Base-by-base conservation (phyloP, 2,113 vertebrate species). In the Abramis brama region DNA sequence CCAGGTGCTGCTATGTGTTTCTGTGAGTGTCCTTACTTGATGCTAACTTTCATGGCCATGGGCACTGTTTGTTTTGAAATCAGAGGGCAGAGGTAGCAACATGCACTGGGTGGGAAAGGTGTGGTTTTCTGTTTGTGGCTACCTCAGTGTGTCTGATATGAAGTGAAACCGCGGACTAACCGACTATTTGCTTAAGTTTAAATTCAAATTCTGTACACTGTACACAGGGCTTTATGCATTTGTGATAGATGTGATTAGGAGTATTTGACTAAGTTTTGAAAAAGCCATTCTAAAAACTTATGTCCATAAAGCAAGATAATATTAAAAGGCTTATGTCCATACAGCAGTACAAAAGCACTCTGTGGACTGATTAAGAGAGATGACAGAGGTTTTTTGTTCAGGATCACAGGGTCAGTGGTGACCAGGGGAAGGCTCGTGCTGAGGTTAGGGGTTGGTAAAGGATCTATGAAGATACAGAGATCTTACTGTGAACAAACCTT, bases 311-410 rank as follows among this genome's bases (percentile, higher is more conserved):
- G n/a, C 9, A 2, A 30, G 82, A 50, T 9, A 21, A 79, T 50
- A 79, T 79, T 74, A 66, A 83, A 79, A 86, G 85, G 27, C 66
- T 21, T 4, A 85, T 88, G 52, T 33, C 13, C 33, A 10, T 39
- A 36, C 17, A 39, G 66, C 21, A n/a, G 36, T 11, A 73, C 39
- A 73, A 43, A 66, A 82, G 66, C 36, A 13, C 33, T 81, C 17
- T n/a, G 59, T 60, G 52, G 33, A 55, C 77, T 25, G 45, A 23
- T 30, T 4, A 1, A 55, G 36, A 55, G 60, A 30, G 36, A 15
- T 10, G 33, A 60, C 36, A 8, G 68, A 80, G 21, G 6, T 25
- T 76, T 62, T 33, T 84, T 39, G 7, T 83, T 86, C 13, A 52
- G 33, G 33, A 45, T 33, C 45, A 64, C 27, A 25, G 50, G 75